These are phyloP conservation scores for Barbus barbus DNA, from an alignment of 2,113 vertebrate species.

Conservation along the genomic window DNA sequence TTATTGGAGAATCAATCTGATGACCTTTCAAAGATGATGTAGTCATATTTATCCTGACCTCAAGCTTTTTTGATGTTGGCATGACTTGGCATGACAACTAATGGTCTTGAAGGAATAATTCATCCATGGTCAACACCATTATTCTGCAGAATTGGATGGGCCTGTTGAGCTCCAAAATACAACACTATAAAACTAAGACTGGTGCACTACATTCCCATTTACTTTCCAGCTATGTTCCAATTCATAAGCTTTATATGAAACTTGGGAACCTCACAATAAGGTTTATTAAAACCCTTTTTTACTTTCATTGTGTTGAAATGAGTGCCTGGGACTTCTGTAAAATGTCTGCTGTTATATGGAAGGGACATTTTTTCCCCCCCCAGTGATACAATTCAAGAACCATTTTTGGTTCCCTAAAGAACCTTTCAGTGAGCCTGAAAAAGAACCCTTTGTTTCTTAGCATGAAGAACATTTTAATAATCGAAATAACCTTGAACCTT, in stretches of 20 bases:
- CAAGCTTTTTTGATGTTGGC: neutral
- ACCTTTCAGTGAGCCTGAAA: too few species aligned
- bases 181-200: neutral
- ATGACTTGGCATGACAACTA: neutral
- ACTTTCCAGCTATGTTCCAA: too few species aligned
- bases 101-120: neutral
- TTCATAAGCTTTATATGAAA: too few species aligned
- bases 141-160: neutral
- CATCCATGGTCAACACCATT: neutral
- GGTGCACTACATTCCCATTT: neutral
- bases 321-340: neutral
- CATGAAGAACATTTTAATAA: too few species aligned
- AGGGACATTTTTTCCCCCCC: too few species aligned
- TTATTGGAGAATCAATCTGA: neutral
- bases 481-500: too few species aligned
- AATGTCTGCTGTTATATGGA: neutral
- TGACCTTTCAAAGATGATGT: neutral
- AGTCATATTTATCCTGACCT: neutral
- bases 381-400: too few species aligned
- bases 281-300: too few species aligned
- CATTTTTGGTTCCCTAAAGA: too few species aligned
- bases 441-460: too few species aligned
- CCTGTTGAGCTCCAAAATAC: neutral
- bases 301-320: neutral
- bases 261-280: too few species aligned